Percentiles rank a stretch among this genome's conserved stretches.
phyloP scores from a whole-genome alignment of 1,140 invertebrate genomes.

The Zaprionus vittiger region DNA sequence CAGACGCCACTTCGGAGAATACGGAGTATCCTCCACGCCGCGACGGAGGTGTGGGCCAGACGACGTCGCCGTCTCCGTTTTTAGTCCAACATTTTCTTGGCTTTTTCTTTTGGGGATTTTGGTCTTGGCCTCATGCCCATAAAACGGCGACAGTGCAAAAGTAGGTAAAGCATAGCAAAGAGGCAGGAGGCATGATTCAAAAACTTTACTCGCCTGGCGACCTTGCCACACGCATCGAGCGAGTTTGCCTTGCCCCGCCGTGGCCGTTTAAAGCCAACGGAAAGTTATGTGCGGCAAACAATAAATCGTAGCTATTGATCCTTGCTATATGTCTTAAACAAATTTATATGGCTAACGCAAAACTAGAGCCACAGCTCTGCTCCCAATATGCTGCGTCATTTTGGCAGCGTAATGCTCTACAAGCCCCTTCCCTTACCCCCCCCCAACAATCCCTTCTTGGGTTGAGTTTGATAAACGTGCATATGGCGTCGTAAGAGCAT shows the following conservation, averaged over 20 bases:
- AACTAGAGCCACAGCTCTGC: conserved; percentile 58
- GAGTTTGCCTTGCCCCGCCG: not conserved
- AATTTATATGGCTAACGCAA: conserved; percentile 79
- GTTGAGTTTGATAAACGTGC: conserved; percentile 67
- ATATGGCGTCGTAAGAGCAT: conserved; percentile 77
- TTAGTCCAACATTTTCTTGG: conserved; percentile 66
- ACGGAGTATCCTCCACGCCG: not conserved
- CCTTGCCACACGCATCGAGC: conserved; percentile 57
- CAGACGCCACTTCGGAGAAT: conserved; percentile 56
- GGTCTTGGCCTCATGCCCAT: conserved; percentile 60
- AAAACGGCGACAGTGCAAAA: conserved; percentile 65
- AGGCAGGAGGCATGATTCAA: not conserved
- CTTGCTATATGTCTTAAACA: conserved; percentile 79
- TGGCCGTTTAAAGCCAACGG: conserved; percentile 68
- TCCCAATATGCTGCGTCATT: conserved; percentile 51
- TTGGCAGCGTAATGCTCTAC: conserved; percentile 5
- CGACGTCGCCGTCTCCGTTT: conserved; percentile 62
- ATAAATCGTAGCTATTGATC: conserved; percentile 80
- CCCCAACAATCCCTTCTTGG: not conserved
- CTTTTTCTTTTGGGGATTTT: conserved; percentile 5
- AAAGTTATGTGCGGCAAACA: conserved; percentile 76
- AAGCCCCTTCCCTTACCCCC: not conserved
- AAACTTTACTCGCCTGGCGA: conserved; percentile 62
- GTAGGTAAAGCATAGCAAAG: conserved; percentile 55
- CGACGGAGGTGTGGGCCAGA: conserved; percentile 57